A percentile compares a stretch with the other conserved stretches of the same genome.
phyloP scores from a whole-genome alignment of 2,888 invertebrate species.

The Machimus rusticus region DNA sequence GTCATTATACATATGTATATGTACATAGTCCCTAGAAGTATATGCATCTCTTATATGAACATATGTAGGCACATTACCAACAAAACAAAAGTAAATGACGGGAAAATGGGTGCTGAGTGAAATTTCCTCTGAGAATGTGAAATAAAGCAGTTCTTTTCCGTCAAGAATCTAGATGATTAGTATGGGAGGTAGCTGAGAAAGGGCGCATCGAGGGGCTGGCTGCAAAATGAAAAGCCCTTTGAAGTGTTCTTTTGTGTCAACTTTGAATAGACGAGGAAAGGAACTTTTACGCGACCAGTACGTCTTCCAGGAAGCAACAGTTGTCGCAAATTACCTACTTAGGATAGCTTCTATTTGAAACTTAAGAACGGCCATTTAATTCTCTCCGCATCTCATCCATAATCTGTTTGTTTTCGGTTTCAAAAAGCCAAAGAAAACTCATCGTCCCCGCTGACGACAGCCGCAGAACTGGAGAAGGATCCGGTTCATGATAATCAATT shows the following conservation, averaged over 20 bases:
- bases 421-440: background rate
- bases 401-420: background rate
- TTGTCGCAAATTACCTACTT: conserved; percentile 13
- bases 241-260: background rate
- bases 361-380: background rate
- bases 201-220: background rate
- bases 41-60: background rate
- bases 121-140: background rate
- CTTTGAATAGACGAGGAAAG: background rate
- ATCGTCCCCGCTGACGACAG: background rate
- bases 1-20: too few species aligned
- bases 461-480: background rate
- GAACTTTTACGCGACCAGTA: background rate
- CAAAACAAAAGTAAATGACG: background rate
- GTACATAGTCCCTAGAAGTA: background rate
- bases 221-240: background rate
- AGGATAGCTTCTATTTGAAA: background rate
- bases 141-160: background rate
- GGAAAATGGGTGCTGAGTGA: background rate
- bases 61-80: background rate
- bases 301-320: background rate
- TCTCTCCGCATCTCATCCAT: background rate
- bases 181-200: background rate
- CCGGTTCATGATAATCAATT: background rate
- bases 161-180: background rate